A percentile compares a stretch with the other conserved stretches of the same genome.
Conservation (phyloP, 2,888 invertebrate genomes). For the Parasteatoda lunata region DNA sequence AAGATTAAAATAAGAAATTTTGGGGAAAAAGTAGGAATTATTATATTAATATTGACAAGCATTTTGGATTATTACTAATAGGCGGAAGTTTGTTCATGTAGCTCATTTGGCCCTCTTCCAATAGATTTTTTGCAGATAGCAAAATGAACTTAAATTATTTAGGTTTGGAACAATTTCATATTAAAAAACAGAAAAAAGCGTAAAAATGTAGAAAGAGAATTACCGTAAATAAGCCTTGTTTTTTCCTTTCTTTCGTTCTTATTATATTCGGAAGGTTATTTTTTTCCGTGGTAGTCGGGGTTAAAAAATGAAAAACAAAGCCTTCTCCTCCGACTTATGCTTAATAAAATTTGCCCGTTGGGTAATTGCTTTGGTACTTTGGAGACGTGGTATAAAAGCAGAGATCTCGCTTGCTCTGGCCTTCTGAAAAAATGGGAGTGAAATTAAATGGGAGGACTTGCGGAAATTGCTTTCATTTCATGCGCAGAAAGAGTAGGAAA, state of each 20-base stretch:
- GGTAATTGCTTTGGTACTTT: conserved; percentile 32
- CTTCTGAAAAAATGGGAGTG: conserved; percentile 23
- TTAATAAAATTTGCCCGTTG: conserved; percentile 36
- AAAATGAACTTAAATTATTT: neutral
- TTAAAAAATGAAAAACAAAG: neutral
- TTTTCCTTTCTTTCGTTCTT: conserved; percentile 2
- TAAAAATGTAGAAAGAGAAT: neutral
- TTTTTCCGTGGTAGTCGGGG: neutral
- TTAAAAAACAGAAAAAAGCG: neutral
- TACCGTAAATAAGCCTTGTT: conserved; percentile 15
- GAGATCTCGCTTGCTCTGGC: neutral
- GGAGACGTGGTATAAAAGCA: conserved; percentile 11
- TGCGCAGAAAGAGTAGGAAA: neutral
- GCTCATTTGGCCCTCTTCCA: neutral
- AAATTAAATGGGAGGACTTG: conserved; percentile 41
- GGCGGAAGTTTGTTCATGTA: neutral
- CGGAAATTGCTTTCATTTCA: conserved; percentile 35
- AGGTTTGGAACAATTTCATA: neutral
- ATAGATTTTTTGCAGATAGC: neutral
- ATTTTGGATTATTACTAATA: neutral
- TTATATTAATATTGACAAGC: conserved; percentile 1
- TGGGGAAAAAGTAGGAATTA: neutral
- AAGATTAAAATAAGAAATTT: neutral
- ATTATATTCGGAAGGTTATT: conserved; percentile 27
- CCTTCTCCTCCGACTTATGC: conserved; percentile 17